Evolutionary conservation across 1,140 invertebrate species (phyloP).

Genomic region (Pseudomyrmex flavicornis): DNA sequence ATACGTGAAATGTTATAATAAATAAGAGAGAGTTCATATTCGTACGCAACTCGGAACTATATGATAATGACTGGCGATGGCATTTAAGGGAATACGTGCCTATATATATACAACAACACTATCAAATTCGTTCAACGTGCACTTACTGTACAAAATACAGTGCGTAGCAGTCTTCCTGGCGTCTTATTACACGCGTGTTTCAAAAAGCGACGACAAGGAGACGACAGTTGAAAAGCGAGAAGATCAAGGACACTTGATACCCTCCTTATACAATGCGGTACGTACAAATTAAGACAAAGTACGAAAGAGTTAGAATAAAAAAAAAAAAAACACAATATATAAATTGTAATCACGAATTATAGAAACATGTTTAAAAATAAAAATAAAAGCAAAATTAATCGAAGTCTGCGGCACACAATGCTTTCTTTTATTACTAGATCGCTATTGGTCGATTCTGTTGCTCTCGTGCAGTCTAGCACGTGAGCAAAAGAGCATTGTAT

Average conservation of each 20-base stretch:
- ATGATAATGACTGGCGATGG: conserved; percentile 65
- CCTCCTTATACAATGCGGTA: conserved; percentile 27
- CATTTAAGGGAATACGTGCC: conserved; percentile 62
- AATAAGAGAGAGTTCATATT: conserved; percentile 67
- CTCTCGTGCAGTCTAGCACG: too few relatives aligned
- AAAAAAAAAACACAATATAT: neutral
- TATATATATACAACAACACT: conserved; percentile 70
- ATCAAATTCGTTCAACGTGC: conserved; percentile 56
- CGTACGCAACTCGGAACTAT: conserved; percentile 37
- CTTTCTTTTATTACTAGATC: too few relatives aligned
- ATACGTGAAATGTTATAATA: conserved; percentile 74
- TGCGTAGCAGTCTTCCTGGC: conserved; percentile 8
- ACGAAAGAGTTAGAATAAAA: neutral
- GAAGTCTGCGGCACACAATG: neutral
- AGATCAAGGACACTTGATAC: conserved; percentile 56
- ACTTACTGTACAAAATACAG: conserved; percentile 32
- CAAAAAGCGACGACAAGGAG: conserved; percentile 46
- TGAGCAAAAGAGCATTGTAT: too few relatives aligned
- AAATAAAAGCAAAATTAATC: neutral
- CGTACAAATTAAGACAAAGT: conserved; percentile 47
- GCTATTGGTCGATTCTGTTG: too few relatives aligned
- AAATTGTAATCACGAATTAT: conserved; percentile 14
- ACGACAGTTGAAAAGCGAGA: conserved; percentile 53
- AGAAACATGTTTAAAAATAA: neutral
- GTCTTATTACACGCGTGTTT: conserved; percentile 30